Percentiles rank a stretch among this genome's conserved stretches.
Evolutionary conservation across 2,113 vertebrate genomes (phyloP).

Genomic region (Orcinus orca): DNA sequence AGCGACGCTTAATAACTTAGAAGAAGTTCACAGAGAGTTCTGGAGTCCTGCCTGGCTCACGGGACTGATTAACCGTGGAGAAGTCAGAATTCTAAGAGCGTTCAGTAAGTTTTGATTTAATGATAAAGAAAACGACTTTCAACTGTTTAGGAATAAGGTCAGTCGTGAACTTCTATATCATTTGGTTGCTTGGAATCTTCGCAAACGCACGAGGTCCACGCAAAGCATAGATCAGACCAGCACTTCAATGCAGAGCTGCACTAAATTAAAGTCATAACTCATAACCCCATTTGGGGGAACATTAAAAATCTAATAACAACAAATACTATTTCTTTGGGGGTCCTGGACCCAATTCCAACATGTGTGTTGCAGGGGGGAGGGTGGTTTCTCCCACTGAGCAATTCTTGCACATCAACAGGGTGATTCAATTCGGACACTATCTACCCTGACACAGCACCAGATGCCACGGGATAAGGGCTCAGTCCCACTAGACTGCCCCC

Average conservation of each 20-base stretch:
- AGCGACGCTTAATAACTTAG: rapidly evolving
- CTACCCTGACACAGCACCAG: not conserved
- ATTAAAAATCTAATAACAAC: not conserved
- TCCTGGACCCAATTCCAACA: not conserved
- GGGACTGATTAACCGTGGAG: not conserved
- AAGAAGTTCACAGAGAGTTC: not conserved
- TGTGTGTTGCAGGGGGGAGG: rapidly evolving
- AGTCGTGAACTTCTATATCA: rapidly evolving
- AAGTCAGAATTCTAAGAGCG: not conserved
- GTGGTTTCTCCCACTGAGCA: not conserved
- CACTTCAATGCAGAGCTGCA: not conserved
- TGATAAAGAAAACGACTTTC: not conserved
- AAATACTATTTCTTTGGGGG: not conserved
- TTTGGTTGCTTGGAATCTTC: not conserved
- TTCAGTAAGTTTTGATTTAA: not conserved
- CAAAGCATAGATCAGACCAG: not conserved
- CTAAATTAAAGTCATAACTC: not conserved
- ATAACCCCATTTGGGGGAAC: not conserved
- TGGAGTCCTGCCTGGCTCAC: not conserved
- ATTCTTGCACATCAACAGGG: not conserved
- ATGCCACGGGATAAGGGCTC: not conserved
- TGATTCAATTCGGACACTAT: not conserved
- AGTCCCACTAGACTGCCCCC: not conserved
- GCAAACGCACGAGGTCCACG: rapidly evolving
- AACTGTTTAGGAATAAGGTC: too few species aligned